These are phyloP conservation scores for Euzetes globulus DNA, from an alignment of 2,888 invertebrate genomes.

Conservation along the genomic window DNA sequence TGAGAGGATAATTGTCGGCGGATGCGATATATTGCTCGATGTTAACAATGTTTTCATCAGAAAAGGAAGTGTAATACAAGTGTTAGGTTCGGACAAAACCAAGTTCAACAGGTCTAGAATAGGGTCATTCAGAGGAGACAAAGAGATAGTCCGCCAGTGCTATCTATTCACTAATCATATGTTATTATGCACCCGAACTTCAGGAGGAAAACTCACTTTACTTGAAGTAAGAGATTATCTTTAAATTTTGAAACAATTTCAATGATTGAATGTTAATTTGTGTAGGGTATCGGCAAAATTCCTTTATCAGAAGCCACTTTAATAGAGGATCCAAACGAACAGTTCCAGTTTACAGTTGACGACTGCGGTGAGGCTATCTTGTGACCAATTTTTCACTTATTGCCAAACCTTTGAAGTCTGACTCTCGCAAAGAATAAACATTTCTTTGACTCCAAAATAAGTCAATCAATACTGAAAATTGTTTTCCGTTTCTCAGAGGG, in stretches of 20 bases:
- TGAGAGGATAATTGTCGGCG: constrained; percentile 86
- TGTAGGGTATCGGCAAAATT: constrained; percentile 61
- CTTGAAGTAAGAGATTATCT: constrained; percentile 52
- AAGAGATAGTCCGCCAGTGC: constrained; percentile 68
- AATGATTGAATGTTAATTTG: constrained; percentile 19
- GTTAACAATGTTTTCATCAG: constrained; percentile 88
- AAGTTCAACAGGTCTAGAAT: constrained; percentile 45
- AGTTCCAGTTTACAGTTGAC: constrained; percentile 53
- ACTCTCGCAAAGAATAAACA: not conserved
- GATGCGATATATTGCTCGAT: constrained; percentile 82
- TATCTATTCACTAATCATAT: constrained; percentile 86
- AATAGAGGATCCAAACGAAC: constrained; percentile 71
- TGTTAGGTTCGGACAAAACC: constrained; percentile 40
- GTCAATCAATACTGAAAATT: constrained; percentile 5
- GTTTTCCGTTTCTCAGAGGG: constrained; percentile 35
- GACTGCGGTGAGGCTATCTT: constrained; percentile 44
- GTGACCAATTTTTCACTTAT: not conserved
- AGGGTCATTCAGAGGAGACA: constrained; percentile 51
- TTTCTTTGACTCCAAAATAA: not conserved
- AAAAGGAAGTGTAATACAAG: constrained; percentile 52
- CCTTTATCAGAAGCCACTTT: constrained; percentile 74
- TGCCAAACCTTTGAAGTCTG: not conserved
- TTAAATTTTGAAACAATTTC: not conserved
- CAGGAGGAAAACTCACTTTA: constrained; percentile 76
- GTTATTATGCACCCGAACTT: constrained; percentile 69